phyloP scores from a whole-genome alignment of 23 tunicate genomes.

The Clavelina lepadiformis region DNA sequence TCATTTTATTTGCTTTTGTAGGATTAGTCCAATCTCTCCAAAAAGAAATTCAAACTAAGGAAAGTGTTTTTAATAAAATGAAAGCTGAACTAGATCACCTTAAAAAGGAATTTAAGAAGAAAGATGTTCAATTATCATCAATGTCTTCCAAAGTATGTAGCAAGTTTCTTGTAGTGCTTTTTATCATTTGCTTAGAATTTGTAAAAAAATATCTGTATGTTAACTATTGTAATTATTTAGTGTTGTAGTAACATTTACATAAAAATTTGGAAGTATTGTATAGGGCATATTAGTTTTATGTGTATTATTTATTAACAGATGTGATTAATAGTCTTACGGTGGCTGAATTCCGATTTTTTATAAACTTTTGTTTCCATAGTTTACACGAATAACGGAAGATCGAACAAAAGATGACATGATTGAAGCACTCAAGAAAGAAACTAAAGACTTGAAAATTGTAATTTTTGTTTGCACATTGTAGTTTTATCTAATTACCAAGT shows the following conservation, averaged over 20 bases:
- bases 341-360: background rate
- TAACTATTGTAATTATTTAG: too few species aligned
- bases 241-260: too few species aligned
- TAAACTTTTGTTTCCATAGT: conserved; percentile 16
- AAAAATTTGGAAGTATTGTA: too few species aligned
- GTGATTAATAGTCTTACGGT: background rate
- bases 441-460: conserved; percentile 56
- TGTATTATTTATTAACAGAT: background rate
- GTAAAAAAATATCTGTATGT: background rate
- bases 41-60: conserved; percentile 48
- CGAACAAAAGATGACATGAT: conserved; percentile 60
- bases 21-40: conserved; percentile 75
- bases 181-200: background rate
- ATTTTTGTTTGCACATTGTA: background rate
- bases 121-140: conserved; percentile 71
- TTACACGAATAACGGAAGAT: conserved; percentile 43
- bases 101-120: conserved; percentile 35
- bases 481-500: too few species aligned
- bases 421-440: conserved; percentile 42
- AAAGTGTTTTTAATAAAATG: conserved; percentile 27
- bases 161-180: too few species aligned
- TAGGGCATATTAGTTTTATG: background rate
- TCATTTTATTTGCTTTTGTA: conserved; percentile 3
- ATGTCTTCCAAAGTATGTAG: conserved; percentile 60
- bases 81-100: conserved; percentile 32